phyloP scores from a whole-genome alignment of 2,888 invertebrate species.

The Sphinx pinastri region DNA sequence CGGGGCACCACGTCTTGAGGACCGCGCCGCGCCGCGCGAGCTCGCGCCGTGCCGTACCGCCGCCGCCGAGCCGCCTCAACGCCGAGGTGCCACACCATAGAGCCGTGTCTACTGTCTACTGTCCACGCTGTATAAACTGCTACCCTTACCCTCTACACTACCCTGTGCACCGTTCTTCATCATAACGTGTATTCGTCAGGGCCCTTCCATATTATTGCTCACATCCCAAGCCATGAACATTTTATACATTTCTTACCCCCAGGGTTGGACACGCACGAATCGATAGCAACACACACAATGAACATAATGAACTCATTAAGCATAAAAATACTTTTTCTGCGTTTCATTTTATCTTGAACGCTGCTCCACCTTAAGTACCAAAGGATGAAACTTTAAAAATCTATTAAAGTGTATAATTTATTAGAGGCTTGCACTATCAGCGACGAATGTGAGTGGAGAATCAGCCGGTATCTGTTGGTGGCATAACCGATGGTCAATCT shows the following conservation, averaged over 20 bases:
- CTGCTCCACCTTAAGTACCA: slow-evolving; percentile 47
- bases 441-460: slow-evolving; percentile 48
- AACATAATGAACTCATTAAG: slow-evolving; percentile 42
- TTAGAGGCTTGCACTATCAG: slow-evolving; percentile 61
- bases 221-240: slow-evolving; percentile 52
- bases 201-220: slow-evolving; percentile 67
- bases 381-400: slow-evolving; percentile 56
- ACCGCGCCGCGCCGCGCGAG: slow-evolving; percentile 34
- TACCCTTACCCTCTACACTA: no score
- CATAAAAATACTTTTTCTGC: slow-evolving; percentile 52
- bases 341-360: slow-evolving; percentile 46
- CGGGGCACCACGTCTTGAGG: slow-evolving; percentile 45
- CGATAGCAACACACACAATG: slow-evolving; percentile 38
- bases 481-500: slow-evolving; percentile 71
- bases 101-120: no score
- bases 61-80: slow-evolving; percentile 28
- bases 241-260: slow-evolving; percentile 57
- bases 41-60: not conserved
- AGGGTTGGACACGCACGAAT: slow-evolving; percentile 63
- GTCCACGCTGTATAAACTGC: slow-evolving; percentile 39
- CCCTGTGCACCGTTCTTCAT: slow-evolving; percentile 50
- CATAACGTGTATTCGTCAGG: slow-evolving; percentile 67
- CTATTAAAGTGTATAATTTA: slow-evolving; percentile 70
- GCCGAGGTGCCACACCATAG: slow-evolving; percentile 14
- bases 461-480: slow-evolving; percentile 57